Conservation (phyloP, 2,113 vertebrate genomes). For the Paratilapia polleni region DNA sequence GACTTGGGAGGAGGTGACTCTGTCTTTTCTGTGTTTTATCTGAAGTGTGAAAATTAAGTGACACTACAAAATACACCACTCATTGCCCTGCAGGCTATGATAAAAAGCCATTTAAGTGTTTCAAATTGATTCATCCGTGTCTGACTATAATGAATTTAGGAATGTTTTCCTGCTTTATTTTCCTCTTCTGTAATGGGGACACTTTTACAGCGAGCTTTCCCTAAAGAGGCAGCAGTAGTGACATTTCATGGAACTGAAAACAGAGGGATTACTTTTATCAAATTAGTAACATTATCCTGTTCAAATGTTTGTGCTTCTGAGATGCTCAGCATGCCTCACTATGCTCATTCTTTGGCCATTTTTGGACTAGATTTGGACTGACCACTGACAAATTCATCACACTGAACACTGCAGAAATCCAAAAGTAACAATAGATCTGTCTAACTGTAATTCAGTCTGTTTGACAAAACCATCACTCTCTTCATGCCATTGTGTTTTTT, state of each 20-base stretch:
- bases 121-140: slow-evolving; percentile 56
- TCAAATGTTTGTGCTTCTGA: slow-evolving; percentile 26
- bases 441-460: slow-evolving; percentile 9
- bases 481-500: not conserved
- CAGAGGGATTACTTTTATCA: slow-evolving; percentile 39
- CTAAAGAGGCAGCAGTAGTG: not conserved
- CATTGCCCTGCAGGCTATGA: slow-evolving; percentile 7
- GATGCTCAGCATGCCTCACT: not conserved
- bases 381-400: not conserved
- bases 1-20: slow-evolving; percentile 48
- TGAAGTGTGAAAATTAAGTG: slow-evolving; percentile 76
- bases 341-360: slow-evolving; percentile 41
- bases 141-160: slow-evolving; percentile 51
- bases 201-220: slow-evolving; percentile 11
- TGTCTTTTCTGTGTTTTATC: slow-evolving; percentile 69
- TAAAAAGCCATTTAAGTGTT: slow-evolving; percentile 46
- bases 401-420: not conserved
- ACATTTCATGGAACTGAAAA: slow-evolving; percentile 34
- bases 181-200: slow-evolving; percentile 34
- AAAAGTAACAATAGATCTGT: not conserved
- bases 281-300: slow-evolving; percentile 37
- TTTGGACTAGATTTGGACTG: slow-evolving; percentile 37
- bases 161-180: slow-evolving; percentile 56
- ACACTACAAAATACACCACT: slow-evolving; percentile 56
- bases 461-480: slow-evolving; percentile 6